phyloP scores from a whole-genome alignment of 2,888 invertebrate genomes.

The Andrena marginata region DNA sequence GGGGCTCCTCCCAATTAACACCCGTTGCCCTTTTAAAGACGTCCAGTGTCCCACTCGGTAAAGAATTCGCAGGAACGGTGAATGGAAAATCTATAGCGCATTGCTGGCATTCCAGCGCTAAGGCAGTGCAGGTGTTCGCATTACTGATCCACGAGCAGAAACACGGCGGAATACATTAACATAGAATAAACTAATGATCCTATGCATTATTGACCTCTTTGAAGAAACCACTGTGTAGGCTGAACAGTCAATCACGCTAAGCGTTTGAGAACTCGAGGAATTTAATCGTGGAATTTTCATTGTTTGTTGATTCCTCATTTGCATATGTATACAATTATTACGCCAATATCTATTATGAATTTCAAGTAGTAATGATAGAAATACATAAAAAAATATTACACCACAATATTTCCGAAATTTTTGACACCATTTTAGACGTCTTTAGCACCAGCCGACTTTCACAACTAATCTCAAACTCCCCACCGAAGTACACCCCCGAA shows the following conservation, averaged over 20 bases:
- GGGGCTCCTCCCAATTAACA: constrained; percentile 19
- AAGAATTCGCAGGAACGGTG: constrained; percentile 65
- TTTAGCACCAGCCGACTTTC: too few relatives aligned
- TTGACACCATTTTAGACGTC: neutral
- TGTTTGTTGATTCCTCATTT: neutral
- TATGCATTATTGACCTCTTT: neutral
- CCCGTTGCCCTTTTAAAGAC: constrained; percentile 16
- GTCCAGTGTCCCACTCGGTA: constrained; percentile 29
- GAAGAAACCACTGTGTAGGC: neutral
- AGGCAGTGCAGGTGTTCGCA: constrained; percentile 62
- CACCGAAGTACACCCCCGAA: too few relatives aligned
- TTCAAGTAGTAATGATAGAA: neutral
- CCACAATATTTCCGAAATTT: neutral
- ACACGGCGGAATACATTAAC: constrained; percentile 17
- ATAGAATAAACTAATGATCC: constrained; percentile 21
- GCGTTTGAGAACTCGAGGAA: neutral
- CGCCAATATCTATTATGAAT: neutral
- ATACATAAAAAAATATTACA: neutral
- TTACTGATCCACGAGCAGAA: constrained; percentile 42
- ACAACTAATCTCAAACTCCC: too few relatives aligned
- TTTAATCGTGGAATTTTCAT: neutral
- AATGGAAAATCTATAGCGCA: constrained; percentile 71
- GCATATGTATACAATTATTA: neutral
- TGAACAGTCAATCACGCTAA: neutral
- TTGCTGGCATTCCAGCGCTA: constrained; percentile 66